A percentile compares a stretch with the other conserved stretches of the same genome.
phyloP scores from a whole-genome alignment of 2,113 vertebrate species.

The Tragelaphus strepsiceros region DNA sequence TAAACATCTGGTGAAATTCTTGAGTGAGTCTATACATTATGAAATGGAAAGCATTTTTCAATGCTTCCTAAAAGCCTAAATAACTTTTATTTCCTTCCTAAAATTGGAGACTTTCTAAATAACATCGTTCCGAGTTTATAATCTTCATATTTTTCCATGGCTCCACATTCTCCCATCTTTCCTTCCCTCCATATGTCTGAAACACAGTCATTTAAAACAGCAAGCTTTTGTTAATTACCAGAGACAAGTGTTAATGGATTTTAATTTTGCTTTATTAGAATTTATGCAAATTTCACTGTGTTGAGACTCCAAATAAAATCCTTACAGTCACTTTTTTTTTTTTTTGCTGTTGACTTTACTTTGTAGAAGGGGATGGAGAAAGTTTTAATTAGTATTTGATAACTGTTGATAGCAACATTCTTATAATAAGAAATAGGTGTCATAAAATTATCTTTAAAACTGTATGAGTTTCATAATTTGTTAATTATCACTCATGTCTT shows the following conservation, averaged over 20 bases:
- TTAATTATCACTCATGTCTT: constrained; percentile 75
- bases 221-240: constrained; percentile 84
- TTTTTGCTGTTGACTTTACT: constrained; percentile 67
- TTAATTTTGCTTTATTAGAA: constrained; percentile 85
- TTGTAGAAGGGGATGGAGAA: constrained; percentile 38
- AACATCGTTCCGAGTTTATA: constrained; percentile 56
- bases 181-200: constrained; percentile 73
- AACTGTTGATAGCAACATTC: constrained; percentile 74
- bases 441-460: constrained; percentile 77
- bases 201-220: constrained; percentile 78
- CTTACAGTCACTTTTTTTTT: constrained; percentile 59
- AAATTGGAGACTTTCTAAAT: constrained; percentile 48
- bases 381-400: constrained; percentile 78
- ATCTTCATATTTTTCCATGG: constrained; percentile 53
- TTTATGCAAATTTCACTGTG: constrained; percentile 82
- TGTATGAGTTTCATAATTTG: constrained; percentile 73
- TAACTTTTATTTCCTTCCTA: constrained; percentile 70
- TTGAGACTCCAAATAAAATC: constrained; percentile 79
- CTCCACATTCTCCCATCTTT: constrained; percentile 13
- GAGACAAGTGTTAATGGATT: constrained; percentile 88
- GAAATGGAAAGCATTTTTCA: constrained; percentile 72
- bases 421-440: constrained; percentile 76
- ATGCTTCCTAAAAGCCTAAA: constrained; percentile 63
- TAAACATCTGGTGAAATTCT: constrained; percentile 75
- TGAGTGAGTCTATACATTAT: constrained; percentile 67